Percentiles rank a stretch among this genome's conserved stretches.
Evolutionary conservation across 2,797 vertebrate genomes (phyloP).

Genomic region (Valencia hispanica): DNA sequence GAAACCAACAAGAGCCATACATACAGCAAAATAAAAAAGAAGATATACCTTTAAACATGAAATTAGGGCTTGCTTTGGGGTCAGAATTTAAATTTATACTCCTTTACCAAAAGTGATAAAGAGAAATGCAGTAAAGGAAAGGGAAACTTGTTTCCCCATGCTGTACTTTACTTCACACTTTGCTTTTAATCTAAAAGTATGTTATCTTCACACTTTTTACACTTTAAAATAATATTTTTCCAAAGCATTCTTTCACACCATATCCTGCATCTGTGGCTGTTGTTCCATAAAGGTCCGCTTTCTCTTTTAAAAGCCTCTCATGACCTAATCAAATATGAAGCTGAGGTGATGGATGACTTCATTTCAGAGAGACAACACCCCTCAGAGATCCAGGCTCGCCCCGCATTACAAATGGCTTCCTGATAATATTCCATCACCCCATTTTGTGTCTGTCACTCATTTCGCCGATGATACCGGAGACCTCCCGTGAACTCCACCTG

Average conservation of each 20-base stretch:
- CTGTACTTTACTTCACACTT: neutral
- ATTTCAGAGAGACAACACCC: conserved; percentile 77
- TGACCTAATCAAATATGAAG: conserved; percentile 79
- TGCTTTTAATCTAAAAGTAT: neutral
- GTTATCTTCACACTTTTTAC: neutral
- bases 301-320: conserved; percentile 64
- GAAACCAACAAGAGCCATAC: neutral
- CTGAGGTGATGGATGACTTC: conserved; percentile 78
- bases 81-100: neutral
- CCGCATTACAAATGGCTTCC: conserved; percentile 78
- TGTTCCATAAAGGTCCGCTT: conserved; percentile 23
- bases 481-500: conserved; percentile 83
- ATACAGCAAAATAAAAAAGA: neutral
- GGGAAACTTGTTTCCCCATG: neutral
- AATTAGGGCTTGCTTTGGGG: neutral
- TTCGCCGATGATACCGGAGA: conserved; percentile 73
- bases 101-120: neutral
- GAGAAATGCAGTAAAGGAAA: neutral
- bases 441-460: conserved; percentile 83
- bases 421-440: conserved; percentile 80
- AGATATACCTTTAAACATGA: neutral
- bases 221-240: neutral
- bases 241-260: neutral
- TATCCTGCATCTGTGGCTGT: conserved; percentile 10
- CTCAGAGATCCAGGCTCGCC: conserved; percentile 71